phyloP scores from a whole-genome alignment of 1,140 invertebrate species.

The Eubasilissa regina region DNA sequence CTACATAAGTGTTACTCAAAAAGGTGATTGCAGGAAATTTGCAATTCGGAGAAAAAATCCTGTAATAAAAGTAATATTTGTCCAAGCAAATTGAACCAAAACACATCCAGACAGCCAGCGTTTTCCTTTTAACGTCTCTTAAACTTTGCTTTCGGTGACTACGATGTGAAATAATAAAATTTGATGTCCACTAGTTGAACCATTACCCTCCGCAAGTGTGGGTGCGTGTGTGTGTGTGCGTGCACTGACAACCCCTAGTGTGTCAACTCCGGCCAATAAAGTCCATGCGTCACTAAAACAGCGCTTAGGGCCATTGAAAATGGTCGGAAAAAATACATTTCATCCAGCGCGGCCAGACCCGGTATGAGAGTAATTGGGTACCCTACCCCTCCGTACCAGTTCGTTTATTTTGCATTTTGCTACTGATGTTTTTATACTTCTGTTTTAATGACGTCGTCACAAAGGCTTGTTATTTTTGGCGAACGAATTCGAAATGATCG shows the following conservation, averaged over 20 bases:
- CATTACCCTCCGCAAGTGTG: conserved; percentile 16
- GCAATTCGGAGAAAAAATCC: not conserved
- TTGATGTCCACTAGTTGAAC: conserved; percentile 25
- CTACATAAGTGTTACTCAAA: not conserved
- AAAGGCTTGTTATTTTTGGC: conserved; percentile 58
- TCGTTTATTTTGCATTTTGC: conserved; percentile 56
- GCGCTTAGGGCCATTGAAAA: conserved; percentile 49
- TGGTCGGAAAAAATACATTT: conserved; percentile 49
- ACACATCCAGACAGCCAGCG: not conserved
- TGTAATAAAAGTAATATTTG: conserved; percentile 13
- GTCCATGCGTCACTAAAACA: conserved; percentile 52
- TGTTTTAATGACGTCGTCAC: conserved; percentile 54
- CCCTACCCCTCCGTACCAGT: conserved; percentile 29
- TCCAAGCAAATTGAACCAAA: not conserved
- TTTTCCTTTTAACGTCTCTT: not conserved
- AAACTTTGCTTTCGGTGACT: conserved; percentile 6
- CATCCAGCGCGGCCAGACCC: conserved; percentile 2
- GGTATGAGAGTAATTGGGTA: conserved; percentile 53
- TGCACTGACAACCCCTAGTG: not conserved
- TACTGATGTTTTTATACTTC: conserved; percentile 50
- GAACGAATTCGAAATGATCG: conserved; percentile 51
- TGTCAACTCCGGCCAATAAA: conserved; percentile 42
- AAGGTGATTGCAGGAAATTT: no score
- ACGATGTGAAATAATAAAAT: conserved; percentile 27
- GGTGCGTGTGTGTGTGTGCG: not conserved